Evolutionary conservation across 1,140 invertebrate genomes (phyloP).

Genomic region (Philopotamus ludificatus): DNA sequence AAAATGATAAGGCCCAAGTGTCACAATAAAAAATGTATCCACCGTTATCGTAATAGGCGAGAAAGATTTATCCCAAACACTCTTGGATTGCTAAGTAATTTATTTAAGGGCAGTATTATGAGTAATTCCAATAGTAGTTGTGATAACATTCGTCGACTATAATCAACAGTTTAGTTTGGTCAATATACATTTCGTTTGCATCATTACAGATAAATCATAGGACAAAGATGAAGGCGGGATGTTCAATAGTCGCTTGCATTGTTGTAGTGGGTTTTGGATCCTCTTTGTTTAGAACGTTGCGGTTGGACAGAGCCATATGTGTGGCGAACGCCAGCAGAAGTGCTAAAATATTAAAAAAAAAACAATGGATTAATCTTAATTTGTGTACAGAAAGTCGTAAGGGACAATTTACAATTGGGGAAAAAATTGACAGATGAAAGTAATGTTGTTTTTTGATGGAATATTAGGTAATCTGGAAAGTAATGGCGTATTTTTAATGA

Average conservation of each 20-base stretch:
- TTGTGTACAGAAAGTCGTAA: neutral
- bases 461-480: too few species aligned
- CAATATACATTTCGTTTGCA: neutral
- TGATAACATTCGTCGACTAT: neutral
- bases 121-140: too few species aligned
- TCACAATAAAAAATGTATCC: too few species aligned
- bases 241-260: conserved; percentile 33
- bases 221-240: neutral
- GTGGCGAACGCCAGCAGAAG: conserved; percentile 27
- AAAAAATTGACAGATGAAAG: too few species aligned
- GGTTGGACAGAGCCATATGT: conserved; percentile 37
- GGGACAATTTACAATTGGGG: too few species aligned
- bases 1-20: too few species aligned
- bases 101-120: too few species aligned
- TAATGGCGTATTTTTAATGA: too few species aligned
- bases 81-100: too few species aligned
- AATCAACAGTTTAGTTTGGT: conserved; percentile 2
- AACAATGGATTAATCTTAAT: neutral
- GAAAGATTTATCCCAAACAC: too few species aligned
- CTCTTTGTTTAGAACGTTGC: conserved; percentile 36
- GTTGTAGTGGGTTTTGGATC: conserved; percentile 27
- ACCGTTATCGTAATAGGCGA: too few species aligned
- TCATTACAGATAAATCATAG: neutral
- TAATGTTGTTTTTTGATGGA: too few species aligned
- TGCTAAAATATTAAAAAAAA: neutral